phyloP scores from a whole-genome alignment of 1,140 invertebrate genomes.

The Trachymyrmex cornetzi region DNA sequence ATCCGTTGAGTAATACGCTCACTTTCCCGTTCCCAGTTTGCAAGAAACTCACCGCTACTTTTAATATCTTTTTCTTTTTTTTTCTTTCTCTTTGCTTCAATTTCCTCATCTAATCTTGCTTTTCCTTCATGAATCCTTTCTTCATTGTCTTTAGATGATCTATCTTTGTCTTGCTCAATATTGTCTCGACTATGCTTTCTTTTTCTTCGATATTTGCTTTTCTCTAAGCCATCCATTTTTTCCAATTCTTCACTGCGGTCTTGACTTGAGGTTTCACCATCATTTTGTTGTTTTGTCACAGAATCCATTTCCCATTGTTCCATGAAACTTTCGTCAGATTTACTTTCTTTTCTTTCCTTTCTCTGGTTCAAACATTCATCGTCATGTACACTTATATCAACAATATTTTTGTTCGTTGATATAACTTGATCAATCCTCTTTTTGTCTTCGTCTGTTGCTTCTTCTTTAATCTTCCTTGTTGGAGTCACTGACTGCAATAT shows the following conservation, averaged over 20 bases:
- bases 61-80: constrained; percentile 67
- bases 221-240: constrained; percentile 33
- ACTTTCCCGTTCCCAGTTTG: constrained; percentile 68
- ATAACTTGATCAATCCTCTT: constrained; percentile 15
- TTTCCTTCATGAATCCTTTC: constrained; percentile 51
- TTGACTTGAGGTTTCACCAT: constrained; percentile 32
- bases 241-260: constrained; percentile 3
- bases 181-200: constrained; percentile 65
- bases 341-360: constrained; percentile 32
- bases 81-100: constrained; percentile 56
- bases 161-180: constrained; percentile 55
- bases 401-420: constrained; percentile 25
- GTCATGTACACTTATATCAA: constrained; percentile 31
- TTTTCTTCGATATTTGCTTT: constrained; percentile 53
- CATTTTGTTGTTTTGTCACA: constrained; percentile 42
- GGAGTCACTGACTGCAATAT: constrained; percentile 16
- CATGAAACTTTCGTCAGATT: constrained; percentile 58
- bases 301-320: constrained; percentile 78
- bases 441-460: constrained; percentile 24
- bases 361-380: constrained; percentile 40
- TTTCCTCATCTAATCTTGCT: constrained; percentile 62
- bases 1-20: constrained; percentile 66
- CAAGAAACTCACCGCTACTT: constrained; percentile 64
- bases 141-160: constrained; percentile 20
- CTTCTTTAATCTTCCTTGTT: constrained; percentile 68